phyloP scores from a whole-genome alignment of 2,797 vertebrate genomes.

The Rhinatrema bivittatum region DNA sequence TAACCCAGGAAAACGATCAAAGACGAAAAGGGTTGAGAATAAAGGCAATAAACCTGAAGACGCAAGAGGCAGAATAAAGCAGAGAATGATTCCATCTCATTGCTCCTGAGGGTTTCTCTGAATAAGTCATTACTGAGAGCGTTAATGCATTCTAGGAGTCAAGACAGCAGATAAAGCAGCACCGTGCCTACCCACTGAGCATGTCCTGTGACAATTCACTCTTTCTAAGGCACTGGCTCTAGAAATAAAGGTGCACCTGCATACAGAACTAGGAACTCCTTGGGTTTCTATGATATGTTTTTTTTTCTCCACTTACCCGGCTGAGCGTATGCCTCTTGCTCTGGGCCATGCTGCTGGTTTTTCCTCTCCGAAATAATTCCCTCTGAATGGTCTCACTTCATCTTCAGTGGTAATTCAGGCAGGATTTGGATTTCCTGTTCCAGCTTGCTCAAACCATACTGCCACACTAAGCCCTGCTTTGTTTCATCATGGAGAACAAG shows the following conservation, averaged over 20 bases:
- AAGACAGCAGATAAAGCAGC: not conserved
- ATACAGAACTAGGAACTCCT: too few relatives aligned
- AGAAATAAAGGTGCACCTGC: too few relatives aligned
- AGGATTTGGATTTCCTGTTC: not conserved
- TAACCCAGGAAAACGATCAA: not conserved
- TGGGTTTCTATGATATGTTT: too few relatives aligned
- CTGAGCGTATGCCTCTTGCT: constrained; percentile 71
- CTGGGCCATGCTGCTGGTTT: constrained; percentile 74
- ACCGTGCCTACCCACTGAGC: too few relatives aligned
- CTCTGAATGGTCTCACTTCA: constrained; percentile 24
- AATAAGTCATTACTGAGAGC: not conserved
- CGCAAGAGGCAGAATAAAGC: not conserved
- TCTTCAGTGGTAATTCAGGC: constrained; percentile 21
- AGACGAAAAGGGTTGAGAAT: not conserved
- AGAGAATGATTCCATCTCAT: not conserved
- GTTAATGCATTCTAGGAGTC: not conserved
- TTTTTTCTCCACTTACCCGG: constrained; percentile 68
- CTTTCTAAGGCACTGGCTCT: too few relatives aligned
- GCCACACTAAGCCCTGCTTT: accelerated
- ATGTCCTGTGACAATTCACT: too few relatives aligned
- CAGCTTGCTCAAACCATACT: not conserved
- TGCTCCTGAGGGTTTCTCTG: accelerated
- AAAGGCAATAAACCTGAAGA: not conserved
- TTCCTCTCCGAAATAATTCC: not conserved
- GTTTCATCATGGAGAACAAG: not conserved